Percentiles rank a stretch among this genome's conserved stretches.
Evolutionary conservation across 1,140 invertebrate species (phyloP).

Genomic region (Trichonephila clavipes): DNA sequence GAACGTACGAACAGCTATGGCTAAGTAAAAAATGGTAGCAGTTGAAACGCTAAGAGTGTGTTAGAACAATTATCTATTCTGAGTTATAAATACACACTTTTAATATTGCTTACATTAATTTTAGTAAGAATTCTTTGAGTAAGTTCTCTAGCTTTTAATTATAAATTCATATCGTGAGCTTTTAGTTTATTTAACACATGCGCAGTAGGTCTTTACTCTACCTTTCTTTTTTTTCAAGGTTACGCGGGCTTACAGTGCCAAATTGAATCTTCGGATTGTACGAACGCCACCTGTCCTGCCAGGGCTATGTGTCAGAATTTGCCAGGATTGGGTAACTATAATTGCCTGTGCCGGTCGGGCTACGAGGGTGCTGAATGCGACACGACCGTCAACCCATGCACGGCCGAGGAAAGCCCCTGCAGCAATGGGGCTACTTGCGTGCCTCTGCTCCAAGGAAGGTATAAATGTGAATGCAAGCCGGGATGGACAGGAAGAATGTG

Average conservation of each 20-base stretch:
- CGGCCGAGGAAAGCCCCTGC: conserved; percentile 81
- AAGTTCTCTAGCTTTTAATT: too few relatives aligned
- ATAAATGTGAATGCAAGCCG: conserved; percentile 94
- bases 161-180: too few relatives aligned
- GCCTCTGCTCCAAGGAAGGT: conserved; percentile 91
- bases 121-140: too few relatives aligned
- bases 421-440: conserved; percentile 94
- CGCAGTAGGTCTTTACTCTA: too few relatives aligned
- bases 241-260: conserved; percentile 96
- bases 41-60: too few relatives aligned
- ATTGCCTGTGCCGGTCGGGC: conserved; percentile 93
- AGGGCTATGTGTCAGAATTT: conserved; percentile 98
- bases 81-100: too few relatives aligned
- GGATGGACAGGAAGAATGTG: conserved; percentile 98
- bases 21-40: too few relatives aligned
- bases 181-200: too few relatives aligned
- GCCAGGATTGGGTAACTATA: conserved; percentile 92
- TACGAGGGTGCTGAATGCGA: conserved; percentile 90
- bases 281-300: conserved; percentile 93
- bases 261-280: conserved; percentile 94
- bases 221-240: conserved; percentile 81
- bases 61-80: too few relatives aligned
- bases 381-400: conserved; percentile 88
- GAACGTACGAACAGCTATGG: too few relatives aligned
- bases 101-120: too few relatives aligned